phyloP scores from a whole-genome alignment of 2,888 invertebrate species.

The Podabrus alpinus region DNA sequence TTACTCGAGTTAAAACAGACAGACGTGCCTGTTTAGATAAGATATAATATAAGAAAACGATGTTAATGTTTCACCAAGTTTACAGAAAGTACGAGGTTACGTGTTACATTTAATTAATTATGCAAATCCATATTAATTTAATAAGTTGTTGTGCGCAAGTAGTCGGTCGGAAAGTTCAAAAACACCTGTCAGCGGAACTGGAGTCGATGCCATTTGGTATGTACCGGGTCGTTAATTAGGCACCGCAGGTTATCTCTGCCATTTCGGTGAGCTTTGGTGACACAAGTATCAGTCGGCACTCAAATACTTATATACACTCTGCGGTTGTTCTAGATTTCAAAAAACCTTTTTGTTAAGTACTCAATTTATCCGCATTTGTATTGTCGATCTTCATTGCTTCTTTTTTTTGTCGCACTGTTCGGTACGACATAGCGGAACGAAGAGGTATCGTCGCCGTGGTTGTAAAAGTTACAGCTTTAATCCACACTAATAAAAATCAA shows the following conservation, averaged over 20 bases:
- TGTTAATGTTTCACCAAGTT: constrained; percentile 8
- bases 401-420: not conserved
- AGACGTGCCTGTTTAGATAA: not conserved
- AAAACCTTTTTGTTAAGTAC: not conserved
- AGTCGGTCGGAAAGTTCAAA: constrained; percentile 30
- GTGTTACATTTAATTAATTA: constrained; percentile 29
- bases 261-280: constrained; percentile 14
- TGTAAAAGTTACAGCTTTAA: not conserved
- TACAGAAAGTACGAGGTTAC: constrained; percentile 6
- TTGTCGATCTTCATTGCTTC: too few relatives aligned
- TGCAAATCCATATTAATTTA: constrained; percentile 31
- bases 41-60: not conserved
- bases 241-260: constrained; percentile 12
- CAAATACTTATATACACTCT: not conserved
- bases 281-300: constrained; percentile 1
- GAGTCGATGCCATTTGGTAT: constrained; percentile 25
- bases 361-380: too few relatives aligned
- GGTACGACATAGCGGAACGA: not conserved
- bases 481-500: not conserved
- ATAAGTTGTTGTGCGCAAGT: constrained; percentile 23
- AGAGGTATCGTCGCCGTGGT: not conserved
- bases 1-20: not conserved
- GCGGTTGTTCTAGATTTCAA: not conserved
- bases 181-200: constrained; percentile 28
- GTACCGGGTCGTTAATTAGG: constrained; percentile 26